Conservation (phyloP, 2,113 vertebrate genomes). For the Amblyopsis rosae region DNA sequence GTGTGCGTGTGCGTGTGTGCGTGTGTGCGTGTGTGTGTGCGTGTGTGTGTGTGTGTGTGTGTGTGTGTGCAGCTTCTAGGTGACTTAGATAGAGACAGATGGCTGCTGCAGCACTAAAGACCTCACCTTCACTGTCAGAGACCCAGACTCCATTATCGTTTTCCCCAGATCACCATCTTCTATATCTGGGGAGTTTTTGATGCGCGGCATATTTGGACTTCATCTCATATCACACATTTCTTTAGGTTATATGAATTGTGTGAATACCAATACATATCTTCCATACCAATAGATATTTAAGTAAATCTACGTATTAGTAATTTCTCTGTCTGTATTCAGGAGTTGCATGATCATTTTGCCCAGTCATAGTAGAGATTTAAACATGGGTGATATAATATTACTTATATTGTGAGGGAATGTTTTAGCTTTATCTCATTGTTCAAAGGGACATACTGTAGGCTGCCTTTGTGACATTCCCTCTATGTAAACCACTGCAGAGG, state of each 20-base stretch:
- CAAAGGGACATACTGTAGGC: too few species aligned
- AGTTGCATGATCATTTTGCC: too few species aligned
- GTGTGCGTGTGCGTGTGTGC: slow-evolving; percentile 16
- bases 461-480: slow-evolving; percentile 32
- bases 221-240: too few species aligned
- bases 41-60: neutral
- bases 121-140: slow-evolving; percentile 57
- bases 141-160: slow-evolving; percentile 16
- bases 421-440: too few species aligned
- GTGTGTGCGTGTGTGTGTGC: neutral
- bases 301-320: neutral
- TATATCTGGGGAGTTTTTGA: neutral
- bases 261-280: too few species aligned
- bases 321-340: neutral
- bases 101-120: slow-evolving; percentile 40
- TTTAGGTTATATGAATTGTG: neutral
- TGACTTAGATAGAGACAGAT: slow-evolving; percentile 38
- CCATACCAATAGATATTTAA: too few species aligned
- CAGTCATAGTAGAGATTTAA: too few species aligned
- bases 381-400: too few species aligned
- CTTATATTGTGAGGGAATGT: too few species aligned
- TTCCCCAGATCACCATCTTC: slow-evolving; percentile 3
- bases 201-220: neutral
- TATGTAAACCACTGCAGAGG: slow-evolving; percentile 56
- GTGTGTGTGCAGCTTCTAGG: neutral